A percentile compares a stretch with the other conserved stretches of the same genome.
Evolutionary conservation across 92 coral and sea anemone species (phyloP).

Genomic region (Palythoa heliodiscus): DNA sequence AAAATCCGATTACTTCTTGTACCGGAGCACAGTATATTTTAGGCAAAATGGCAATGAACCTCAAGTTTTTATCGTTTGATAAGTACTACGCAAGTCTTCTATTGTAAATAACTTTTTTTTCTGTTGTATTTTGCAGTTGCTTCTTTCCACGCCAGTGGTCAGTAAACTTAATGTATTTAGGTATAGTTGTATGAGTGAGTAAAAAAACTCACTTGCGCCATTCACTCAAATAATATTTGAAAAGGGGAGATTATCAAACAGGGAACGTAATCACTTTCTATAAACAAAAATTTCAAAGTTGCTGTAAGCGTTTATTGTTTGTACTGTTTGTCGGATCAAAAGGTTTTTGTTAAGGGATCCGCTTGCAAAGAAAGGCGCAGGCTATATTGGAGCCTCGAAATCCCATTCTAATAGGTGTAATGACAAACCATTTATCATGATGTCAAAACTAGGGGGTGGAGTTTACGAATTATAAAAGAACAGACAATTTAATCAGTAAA

Average conservation of each 20-base stretch:
- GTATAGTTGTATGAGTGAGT: not conserved
- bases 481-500: not conserved
- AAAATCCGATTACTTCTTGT: too few species aligned
- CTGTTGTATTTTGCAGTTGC: not conserved
- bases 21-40: too few species aligned
- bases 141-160: not conserved
- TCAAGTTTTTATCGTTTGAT: too few species aligned
- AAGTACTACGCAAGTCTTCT: too few species aligned
- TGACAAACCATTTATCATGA: not conserved
- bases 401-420: conserved; percentile 17
- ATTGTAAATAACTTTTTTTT: not conserved
- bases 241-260: not conserved
- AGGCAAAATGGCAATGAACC: too few species aligned
- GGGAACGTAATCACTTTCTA: not conserved
- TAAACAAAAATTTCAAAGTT: not conserved
- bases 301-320: not conserved
- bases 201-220: not conserved
- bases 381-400: not conserved
- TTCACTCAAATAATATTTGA: not conserved
- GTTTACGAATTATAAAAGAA: conserved; percentile 19
- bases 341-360: conserved; percentile 5
- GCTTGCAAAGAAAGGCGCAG: not conserved
- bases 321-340: not conserved
- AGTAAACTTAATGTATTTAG: not conserved
- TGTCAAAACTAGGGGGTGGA: conserved; percentile 12